phyloP scores from a whole-genome alignment of 2,888 invertebrate genomes.

The Gerris lacustris region DNA sequence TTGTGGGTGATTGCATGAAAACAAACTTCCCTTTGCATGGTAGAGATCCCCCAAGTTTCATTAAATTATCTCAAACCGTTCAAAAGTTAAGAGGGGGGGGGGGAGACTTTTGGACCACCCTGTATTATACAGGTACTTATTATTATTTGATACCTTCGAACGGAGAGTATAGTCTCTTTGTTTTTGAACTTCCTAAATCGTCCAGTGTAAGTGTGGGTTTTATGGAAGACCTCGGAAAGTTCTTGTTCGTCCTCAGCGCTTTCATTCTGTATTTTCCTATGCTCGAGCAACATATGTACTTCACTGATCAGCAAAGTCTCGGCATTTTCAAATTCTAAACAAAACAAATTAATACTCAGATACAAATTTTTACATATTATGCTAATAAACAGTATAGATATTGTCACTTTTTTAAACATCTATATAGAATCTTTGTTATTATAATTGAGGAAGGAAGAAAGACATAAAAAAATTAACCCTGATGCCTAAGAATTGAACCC shows the following conservation, averaged over 20 bases:
- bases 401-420: too few relatives aligned
- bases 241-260: conserved; percentile 97
- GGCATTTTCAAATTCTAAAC: conserved; percentile 89
- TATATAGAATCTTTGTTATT: too few relatives aligned
- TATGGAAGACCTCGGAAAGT: conserved; percentile 96
- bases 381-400: not conserved
- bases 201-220: conserved; percentile 90
- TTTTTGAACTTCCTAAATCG: conserved; percentile 96
- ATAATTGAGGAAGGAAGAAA: too few relatives aligned
- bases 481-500: too few relatives aligned
- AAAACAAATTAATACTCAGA: conserved; percentile 15
- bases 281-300: conserved; percentile 90
- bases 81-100: too few relatives aligned
- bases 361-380: not conserved
- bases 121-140: too few relatives aligned
- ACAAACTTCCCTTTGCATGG: too few relatives aligned
- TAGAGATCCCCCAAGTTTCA: too few relatives aligned
- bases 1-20: too few relatives aligned
- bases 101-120: too few relatives aligned
- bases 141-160: conserved; percentile 58
- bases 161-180: conserved; percentile 92
- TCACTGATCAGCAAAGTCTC: conserved; percentile 93
- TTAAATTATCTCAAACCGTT: too few relatives aligned
- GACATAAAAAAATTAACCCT: too few relatives aligned
- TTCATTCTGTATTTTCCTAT: conserved; percentile 94